These are phyloP conservation scores for Actinemys pallida DNA, from an alignment of 2,113 vertebrate species.

Conservation along the genomic window DNA sequence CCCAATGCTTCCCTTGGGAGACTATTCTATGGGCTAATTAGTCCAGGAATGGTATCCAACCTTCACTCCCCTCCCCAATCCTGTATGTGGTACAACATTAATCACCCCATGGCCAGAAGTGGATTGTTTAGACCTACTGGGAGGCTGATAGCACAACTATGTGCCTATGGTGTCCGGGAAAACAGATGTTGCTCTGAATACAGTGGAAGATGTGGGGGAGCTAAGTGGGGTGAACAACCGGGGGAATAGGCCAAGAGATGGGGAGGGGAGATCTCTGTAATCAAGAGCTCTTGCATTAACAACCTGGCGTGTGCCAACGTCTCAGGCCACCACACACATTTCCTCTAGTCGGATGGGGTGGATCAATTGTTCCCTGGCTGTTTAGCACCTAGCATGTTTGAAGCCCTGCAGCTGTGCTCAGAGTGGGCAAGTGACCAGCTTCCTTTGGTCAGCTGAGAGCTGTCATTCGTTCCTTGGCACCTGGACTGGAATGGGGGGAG, in stretches of 20 bases:
- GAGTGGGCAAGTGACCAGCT: neutral
- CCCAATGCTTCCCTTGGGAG: too few relatives aligned
- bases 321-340: neutral
- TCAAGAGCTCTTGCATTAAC: neutral
- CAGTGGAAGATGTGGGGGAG: neutral
- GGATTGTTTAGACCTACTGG: neutral
- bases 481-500: too few relatives aligned
- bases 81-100: neutral
- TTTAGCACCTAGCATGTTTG: neutral
- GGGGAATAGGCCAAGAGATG: neutral
- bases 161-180: neutral
- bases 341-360: neutral
- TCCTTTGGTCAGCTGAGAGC: neutral
- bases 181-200: neutral
- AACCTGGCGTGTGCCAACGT: neutral
- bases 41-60: neutral
- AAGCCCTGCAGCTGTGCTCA: neutral
- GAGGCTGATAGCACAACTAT: too few relatives aligned
- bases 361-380: neutral
- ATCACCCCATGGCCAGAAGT: neutral
- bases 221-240: neutral
- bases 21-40: neutral
- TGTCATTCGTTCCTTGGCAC: neutral
- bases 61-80: neutral
- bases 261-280: neutral